Conservation (phyloP, 2,888 invertebrate species). For the Sthenelais limicola region DNA sequence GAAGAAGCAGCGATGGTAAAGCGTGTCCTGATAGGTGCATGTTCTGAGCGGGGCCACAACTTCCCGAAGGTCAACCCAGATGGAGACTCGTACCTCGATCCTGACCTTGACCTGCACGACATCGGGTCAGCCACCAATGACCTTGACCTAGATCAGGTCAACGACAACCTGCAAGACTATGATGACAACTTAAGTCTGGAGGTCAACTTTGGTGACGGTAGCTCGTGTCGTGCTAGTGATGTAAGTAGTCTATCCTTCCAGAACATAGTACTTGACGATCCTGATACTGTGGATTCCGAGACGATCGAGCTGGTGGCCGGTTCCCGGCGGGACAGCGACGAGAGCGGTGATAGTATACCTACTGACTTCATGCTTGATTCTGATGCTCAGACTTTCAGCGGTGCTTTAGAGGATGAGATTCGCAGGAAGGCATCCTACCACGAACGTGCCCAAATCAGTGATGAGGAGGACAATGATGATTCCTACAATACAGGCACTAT, state of each 20-base stretch:
- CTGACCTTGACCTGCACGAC: slow-evolving; percentile 28
- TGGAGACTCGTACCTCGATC: neutral
- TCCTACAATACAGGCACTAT: slow-evolving; percentile 45
- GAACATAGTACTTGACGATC: slow-evolving; percentile 53
- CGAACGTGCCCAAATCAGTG: slow-evolving; percentile 29
- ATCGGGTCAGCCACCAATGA: slow-evolving; percentile 40
- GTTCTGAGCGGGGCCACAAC: slow-evolving; percentile 6
- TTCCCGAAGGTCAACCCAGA: slow-evolving; percentile 13
- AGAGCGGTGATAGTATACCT: slow-evolving; percentile 48
- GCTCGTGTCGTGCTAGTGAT: slow-evolving; percentile 69
- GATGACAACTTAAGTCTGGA: slow-evolving; percentile 69
- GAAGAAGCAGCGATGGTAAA: slow-evolving; percentile 33
- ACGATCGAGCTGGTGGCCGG: slow-evolving; percentile 31
- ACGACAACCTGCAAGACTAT: slow-evolving; percentile 46
- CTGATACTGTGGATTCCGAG: slow-evolving; percentile 37
- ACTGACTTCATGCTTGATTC: slow-evolving; percentile 42
- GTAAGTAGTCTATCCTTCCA: slow-evolving; percentile 66
- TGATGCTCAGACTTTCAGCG: slow-evolving; percentile 40
- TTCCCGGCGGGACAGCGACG: slow-evolving; percentile 47
- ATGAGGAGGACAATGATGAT: slow-evolving; percentile 30
- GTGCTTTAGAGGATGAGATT: slow-evolving; percentile 45
- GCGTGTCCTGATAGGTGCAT: slow-evolving; percentile 24
- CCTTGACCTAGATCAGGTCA: slow-evolving; percentile 45
- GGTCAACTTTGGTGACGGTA: slow-evolving; percentile 69
- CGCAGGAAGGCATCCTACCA: slow-evolving; percentile 18